Percentiles rank a stretch among this genome's conserved stretches.
Evolutionary conservation across 2,888 invertebrate species (phyloP).

Genomic region (Zygogramma bicolorata): DNA sequence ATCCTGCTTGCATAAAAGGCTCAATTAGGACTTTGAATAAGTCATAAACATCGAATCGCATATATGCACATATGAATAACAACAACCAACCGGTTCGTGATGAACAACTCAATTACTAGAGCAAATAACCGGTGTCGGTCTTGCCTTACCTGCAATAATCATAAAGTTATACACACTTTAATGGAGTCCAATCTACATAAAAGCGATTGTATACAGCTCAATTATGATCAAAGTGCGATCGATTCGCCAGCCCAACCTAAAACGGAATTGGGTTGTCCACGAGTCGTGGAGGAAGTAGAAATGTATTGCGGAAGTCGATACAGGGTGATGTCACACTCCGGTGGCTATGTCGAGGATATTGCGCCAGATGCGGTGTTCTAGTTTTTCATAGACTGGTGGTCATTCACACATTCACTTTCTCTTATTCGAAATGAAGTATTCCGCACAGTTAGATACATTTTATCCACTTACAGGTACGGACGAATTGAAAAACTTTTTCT

Average conservation of each 20-base stretch:
- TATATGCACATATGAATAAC: constrained; percentile 14
- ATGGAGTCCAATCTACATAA: constrained; percentile 39
- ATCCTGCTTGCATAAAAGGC: neutral
- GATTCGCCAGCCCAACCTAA: constrained; percentile 55
- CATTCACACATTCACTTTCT: neutral
- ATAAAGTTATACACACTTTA: constrained; percentile 16
- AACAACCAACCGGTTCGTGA: constrained; percentile 19
- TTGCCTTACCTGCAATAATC: constrained; percentile 4
- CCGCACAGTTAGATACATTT: no score
- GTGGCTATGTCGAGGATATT: neutral
- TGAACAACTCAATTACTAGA: constrained; percentile 28
- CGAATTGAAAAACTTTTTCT: no score
- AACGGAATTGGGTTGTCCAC: constrained; percentile 56
- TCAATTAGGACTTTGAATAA: constrained; percentile 26
- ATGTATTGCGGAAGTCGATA: constrained; percentile 23
- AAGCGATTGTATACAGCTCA: constrained; percentile 48
- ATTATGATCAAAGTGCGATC: constrained; percentile 57
- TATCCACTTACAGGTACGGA: no score
- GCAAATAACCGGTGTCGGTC: constrained; percentile 29
- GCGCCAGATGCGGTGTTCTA: neutral
- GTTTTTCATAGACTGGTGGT: neutral
- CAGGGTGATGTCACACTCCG: constrained; percentile 9
- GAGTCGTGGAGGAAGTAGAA: constrained; percentile 19
- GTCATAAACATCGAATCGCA: constrained; percentile 9
- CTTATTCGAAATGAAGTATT: no score